Percentiles rank a stretch among this genome's conserved stretches.
phyloP scores from a whole-genome alignment of 1,140 invertebrate genomes.

The Aphidius gifuensis region DNA sequence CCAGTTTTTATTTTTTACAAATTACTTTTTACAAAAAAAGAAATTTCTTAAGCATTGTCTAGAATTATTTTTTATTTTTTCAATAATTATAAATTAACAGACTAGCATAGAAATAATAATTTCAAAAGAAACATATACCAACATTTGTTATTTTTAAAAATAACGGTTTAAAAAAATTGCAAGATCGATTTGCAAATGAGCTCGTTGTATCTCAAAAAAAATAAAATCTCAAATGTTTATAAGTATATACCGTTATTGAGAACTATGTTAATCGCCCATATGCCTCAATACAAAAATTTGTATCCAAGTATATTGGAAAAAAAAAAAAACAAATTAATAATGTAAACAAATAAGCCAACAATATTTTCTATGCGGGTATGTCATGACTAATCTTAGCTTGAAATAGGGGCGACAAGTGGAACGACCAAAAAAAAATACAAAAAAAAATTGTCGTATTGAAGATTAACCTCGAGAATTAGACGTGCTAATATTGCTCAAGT shows the following conservation, averaged over 20 bases:
- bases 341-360: slow-evolving; percentile 13
- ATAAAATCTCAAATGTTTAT: no score
- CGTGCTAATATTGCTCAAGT: slow-evolving; percentile 28
- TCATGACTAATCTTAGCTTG: slow-evolving; percentile 43
- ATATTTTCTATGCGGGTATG: slow-evolving; percentile 44
- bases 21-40: no score
- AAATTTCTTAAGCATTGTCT: no score
- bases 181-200: no score
- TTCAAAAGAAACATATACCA: no score
- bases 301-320: slow-evolving; percentile 40
- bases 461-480: slow-evolving; percentile 29
- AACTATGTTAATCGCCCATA: slow-evolving; percentile 54
- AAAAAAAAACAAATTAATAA: slow-evolving; percentile 1
- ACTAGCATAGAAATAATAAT: no score
- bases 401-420: slow-evolving; percentile 54
- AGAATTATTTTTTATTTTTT: no score
- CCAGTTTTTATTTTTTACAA: no score
- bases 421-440: slow-evolving; percentile 27
- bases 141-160: no score
- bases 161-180: no score
- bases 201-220: no score
- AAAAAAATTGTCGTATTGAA: slow-evolving; percentile 38
- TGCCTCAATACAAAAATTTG: slow-evolving; percentile 26
- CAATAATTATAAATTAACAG: no score
- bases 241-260: slow-evolving; percentile 30